Conservation (phyloP, 2,113 vertebrate species). For the Grus americana region DNA sequence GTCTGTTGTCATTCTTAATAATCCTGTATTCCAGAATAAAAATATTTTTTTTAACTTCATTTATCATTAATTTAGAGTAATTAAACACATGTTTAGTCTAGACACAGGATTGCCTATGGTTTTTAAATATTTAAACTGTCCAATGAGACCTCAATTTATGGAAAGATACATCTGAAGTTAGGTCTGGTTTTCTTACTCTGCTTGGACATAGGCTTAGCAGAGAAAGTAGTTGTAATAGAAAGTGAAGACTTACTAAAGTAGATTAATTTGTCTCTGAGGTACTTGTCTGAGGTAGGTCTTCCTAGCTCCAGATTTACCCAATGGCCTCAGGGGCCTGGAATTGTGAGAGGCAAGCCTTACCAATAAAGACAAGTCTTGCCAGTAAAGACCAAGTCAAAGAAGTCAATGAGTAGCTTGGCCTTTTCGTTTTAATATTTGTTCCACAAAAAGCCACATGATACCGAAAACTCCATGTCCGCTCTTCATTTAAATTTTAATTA, state of each 20-base stretch:
- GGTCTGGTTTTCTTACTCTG: not conserved
- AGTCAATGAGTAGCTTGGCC: too few relatives aligned
- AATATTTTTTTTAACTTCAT: not conserved
- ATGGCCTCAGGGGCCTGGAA: not conserved
- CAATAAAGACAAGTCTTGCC: not conserved
- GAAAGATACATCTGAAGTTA: not conserved
- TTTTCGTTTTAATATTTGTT: not conserved
- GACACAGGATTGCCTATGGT: fast-evolving
- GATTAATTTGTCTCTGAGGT: not conserved
- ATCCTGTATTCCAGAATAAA: not conserved
- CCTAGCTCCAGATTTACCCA: not conserved
- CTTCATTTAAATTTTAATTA: not conserved
- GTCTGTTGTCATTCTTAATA: not conserved
- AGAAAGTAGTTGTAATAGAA: not conserved
- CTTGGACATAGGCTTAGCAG: not conserved
- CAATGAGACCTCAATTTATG: not conserved
- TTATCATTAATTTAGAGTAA: not conserved
- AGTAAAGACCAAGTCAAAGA: not conserved
- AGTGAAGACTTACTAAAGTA: not conserved
- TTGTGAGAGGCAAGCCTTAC: not conserved
- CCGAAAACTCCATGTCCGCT: not conserved
- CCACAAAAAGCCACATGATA: not conserved
- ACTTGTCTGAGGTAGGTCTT: not conserved
- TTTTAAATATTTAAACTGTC: not conserved
- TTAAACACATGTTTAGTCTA: not conserved